A percentile compares a stretch with the other conserved stretches of the same genome.
These are phyloP conservation scores for Chironomus tentans DNA, from an alignment of 2,888 invertebrate species.

Conservation along the genomic window DNA sequence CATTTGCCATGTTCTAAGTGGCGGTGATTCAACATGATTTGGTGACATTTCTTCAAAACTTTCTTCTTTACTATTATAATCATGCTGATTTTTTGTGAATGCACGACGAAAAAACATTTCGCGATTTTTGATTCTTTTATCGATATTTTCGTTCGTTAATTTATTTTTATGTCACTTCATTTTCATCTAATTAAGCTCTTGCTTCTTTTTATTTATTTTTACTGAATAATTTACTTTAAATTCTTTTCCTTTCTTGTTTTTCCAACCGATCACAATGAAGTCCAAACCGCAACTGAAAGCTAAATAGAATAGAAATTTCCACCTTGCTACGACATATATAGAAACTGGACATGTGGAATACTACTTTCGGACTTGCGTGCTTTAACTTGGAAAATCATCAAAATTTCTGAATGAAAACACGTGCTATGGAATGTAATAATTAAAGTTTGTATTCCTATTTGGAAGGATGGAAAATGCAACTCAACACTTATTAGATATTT, in stretches of 20 bases:
- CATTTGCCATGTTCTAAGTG: background rate
- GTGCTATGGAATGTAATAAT: constrained; percentile 4
- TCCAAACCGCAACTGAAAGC: constrained; percentile 18
- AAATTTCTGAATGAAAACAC: constrained; percentile 12
- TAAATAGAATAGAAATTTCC: background rate
- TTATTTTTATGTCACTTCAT: constrained; percentile 8
- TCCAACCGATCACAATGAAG: constrained; percentile 11
- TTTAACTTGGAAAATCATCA: background rate
- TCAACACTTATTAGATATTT: too few species aligned
- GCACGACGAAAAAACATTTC: constrained; percentile 28
- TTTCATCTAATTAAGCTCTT: background rate
- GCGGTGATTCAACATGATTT: constrained; percentile 16
- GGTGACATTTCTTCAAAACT: constrained; percentile 14
- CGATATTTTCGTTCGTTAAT: background rate
- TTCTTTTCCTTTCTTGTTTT: background rate
- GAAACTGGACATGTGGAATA: background rate
- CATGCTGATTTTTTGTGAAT: constrained; percentile 21
- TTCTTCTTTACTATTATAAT: background rate
- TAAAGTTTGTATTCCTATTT: background rate
- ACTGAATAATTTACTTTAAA: background rate
- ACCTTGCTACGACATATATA: background rate
- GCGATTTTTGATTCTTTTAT: background rate
- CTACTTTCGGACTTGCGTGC: background rate
- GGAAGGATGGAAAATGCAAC: background rate
- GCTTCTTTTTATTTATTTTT: background rate